Evolutionary conservation across 2,797 vertebrate genomes (phyloP).

Genomic region (Mionectes olivaceus): DNA sequence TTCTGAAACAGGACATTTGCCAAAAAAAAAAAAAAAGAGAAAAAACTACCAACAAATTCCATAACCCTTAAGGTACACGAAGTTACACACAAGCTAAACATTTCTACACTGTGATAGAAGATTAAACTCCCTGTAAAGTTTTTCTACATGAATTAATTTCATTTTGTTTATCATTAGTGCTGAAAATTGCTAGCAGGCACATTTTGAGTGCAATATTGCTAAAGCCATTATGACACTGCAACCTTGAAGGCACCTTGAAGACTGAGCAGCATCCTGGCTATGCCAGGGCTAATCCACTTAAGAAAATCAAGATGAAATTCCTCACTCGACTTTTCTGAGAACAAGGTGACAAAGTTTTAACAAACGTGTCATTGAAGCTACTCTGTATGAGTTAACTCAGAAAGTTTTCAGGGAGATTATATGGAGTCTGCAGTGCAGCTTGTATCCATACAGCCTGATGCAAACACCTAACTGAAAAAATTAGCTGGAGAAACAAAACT

Average conservation of each 20-base stretch:
- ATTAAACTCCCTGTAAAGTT: neutral
- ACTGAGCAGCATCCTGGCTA: neutral
- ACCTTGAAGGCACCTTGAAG: constrained; percentile 47
- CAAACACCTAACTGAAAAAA: neutral
- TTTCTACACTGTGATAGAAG: neutral
- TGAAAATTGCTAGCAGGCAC: neutral
- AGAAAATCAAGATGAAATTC: constrained; percentile 46
- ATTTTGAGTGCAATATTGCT: constrained; percentile 21
- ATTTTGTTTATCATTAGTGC: neutral
- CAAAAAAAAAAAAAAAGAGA: neutral
- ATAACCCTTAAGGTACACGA: neutral
- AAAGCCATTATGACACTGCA: neutral
- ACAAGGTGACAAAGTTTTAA: constrained; percentile 14
- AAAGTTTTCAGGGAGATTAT: neutral
- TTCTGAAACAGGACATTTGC: neutral
- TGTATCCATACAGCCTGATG: neutral
- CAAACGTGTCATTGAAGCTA: neutral
- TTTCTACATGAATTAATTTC: neutral
- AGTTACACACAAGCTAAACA: neutral
- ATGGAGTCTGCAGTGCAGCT: neutral
- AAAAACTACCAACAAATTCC: neutral
- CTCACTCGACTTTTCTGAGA: neutral
- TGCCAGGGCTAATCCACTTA: constrained; percentile 54
- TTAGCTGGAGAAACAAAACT: neutral
- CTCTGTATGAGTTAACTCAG: neutral